Conservation (phyloP, 2,113 vertebrate genomes). For the Rhipidura dahli region DNA sequence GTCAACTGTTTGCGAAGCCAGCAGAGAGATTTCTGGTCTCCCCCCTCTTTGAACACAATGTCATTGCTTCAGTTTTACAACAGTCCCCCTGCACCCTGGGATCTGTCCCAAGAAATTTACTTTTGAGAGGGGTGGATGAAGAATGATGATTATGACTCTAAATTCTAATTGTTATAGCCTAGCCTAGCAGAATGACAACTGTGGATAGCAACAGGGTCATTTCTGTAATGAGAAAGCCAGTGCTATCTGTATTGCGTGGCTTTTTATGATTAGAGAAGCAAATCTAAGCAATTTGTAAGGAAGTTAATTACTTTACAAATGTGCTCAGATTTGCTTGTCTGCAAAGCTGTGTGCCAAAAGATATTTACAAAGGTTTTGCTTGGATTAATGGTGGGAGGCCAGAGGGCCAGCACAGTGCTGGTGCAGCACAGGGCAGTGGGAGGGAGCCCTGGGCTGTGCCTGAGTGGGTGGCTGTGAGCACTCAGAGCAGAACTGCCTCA, state of each 20-base stretch:
- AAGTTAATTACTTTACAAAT: conserved; percentile 42
- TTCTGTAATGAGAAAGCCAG: conserved; percentile 32
- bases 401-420: neutral
- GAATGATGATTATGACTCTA: neutral
- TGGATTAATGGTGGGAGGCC: neutral
- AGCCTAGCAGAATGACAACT: conserved; percentile 21
- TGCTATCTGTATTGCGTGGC: neutral
- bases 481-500: fast-evolving
- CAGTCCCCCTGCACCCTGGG: neutral
- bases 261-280: conserved; percentile 44
- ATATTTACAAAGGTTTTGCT: neutral
- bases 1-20: neutral
- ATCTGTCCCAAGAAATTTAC: neutral
- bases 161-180: neutral
- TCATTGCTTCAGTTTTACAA: neutral
- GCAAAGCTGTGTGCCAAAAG: conserved; percentile 5
- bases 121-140: neutral
- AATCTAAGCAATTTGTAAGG: conserved; percentile 39
- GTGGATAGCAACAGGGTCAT: conserved; percentile 10
- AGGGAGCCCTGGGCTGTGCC: neutral
- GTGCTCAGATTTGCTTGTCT: neutral
- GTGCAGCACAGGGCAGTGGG: neutral
- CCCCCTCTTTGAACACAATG: neutral
- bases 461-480: fast-evolving
- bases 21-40: neutral